phyloP scores from a whole-genome alignment of 2,888 invertebrate species.

The Hyposoter dolosus region DNA sequence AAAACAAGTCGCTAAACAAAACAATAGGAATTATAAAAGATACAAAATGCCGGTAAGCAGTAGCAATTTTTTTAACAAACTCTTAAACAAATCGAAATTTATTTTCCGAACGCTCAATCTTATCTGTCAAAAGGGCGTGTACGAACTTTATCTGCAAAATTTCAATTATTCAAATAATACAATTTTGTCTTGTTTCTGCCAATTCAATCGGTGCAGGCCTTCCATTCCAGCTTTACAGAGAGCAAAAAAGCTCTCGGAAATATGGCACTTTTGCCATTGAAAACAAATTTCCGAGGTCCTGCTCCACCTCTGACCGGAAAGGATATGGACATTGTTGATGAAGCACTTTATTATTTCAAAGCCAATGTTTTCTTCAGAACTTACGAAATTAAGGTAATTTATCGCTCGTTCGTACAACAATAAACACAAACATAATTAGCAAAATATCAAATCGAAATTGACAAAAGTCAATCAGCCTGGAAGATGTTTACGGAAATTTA shows the following conservation, averaged over 20 bases:
- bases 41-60: slow-evolving; percentile 62
- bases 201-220: slow-evolving; percentile 89
- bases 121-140: slow-evolving; percentile 66
- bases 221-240: slow-evolving; percentile 95
- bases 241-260: slow-evolving; percentile 93
- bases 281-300: slow-evolving; percentile 96
- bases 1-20: neutral
- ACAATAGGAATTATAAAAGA: neutral
- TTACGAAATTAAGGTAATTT: slow-evolving; percentile 97
- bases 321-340: slow-evolving; percentile 97
- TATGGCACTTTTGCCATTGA: slow-evolving; percentile 95
- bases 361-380: slow-evolving; percentile 99
- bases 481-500: neutral
- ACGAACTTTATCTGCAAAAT: neutral
- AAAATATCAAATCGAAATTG: neutral
- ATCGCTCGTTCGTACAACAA: neutral
- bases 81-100: neutral
- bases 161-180: slow-evolving; percentile 19
- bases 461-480: neutral
- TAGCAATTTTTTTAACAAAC: neutral
- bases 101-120: neutral
- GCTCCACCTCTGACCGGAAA: slow-evolving; percentile 88
- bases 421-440: neutral
- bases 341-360: slow-evolving; percentile 98
- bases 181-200: neutral